Conservation (phyloP, 35 echinoderm and acorn worm genomes). For the Ophiothrix spiculata region DNA sequence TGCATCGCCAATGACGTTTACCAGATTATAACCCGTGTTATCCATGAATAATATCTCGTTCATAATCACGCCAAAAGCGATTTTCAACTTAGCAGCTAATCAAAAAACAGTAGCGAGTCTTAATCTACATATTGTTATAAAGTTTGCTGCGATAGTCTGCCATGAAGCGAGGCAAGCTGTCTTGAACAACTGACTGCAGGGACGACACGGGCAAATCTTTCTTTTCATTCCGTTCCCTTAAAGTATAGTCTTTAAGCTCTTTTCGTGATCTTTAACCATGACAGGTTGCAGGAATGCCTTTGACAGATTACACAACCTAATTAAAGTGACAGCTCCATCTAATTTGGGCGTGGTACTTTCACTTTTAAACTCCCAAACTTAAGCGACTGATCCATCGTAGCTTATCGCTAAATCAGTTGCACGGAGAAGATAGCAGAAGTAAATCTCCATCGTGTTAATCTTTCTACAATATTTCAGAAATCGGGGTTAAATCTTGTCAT, state of each 20-base stretch:
- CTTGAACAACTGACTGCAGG: background rate
- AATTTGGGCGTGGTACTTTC: background rate
- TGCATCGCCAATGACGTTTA: conserved; percentile 1
- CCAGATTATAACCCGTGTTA: background rate
- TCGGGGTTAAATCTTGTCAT: too few species aligned
- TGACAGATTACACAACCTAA: background rate
- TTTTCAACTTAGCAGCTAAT: conserved; percentile 1
- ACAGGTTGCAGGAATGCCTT: background rate
- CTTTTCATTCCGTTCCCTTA: conserved; percentile 5
- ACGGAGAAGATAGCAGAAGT: too few species aligned
- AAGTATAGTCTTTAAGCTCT: too few species aligned
- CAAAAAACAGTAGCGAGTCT: background rate
- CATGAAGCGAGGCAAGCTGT: background rate
- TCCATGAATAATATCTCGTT: conserved; percentile 2
- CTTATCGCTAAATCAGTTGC: too few species aligned
- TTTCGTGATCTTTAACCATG: background rate
- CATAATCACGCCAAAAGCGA: background rate
- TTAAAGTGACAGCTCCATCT: background rate
- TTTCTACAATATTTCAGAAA: too few species aligned
- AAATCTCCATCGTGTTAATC: too few species aligned
- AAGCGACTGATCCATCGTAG: too few species aligned
- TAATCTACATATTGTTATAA: background rate
- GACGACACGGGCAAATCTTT: background rate
- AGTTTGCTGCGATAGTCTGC: background rate
- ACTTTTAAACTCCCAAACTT: background rate